phyloP scores from a whole-genome alignment of 1,140 invertebrate species.

The Pseudachorutes palmiensis region DNA sequence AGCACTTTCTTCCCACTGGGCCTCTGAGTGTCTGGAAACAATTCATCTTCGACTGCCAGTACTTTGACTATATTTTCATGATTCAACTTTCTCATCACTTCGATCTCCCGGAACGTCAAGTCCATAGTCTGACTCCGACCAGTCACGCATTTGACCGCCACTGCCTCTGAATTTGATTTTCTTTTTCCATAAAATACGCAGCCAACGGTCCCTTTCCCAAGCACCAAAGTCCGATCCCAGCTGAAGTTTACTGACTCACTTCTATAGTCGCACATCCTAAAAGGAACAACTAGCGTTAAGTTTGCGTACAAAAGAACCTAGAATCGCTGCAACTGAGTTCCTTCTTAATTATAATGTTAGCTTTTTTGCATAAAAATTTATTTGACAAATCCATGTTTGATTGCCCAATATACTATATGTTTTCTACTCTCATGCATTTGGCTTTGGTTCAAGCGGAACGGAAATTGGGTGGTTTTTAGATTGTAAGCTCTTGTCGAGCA shows the following conservation, averaged over 20 bases:
- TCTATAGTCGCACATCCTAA: background rate
- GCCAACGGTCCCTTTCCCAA: slow-evolving; percentile 23
- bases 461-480: too few species aligned
- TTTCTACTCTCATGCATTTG: too few species aligned
- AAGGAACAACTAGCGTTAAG: too few species aligned
- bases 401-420: too few species aligned
- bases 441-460: too few species aligned
- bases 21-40: slow-evolving; percentile 8
- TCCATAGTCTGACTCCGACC: background rate
- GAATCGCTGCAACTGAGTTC: too few species aligned
- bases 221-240: slow-evolving; percentile 19
- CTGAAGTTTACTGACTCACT: slow-evolving; percentile 20
- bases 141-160: slow-evolving; percentile 20
- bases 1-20: slow-evolving; percentile 82
- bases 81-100: slow-evolving; percentile 78
- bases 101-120: slow-evolving; percentile 88
- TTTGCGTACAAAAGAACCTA: too few species aligned
- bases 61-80: slow-evolving; percentile 94
- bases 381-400: too few species aligned
- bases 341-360: too few species aligned
- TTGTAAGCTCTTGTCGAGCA: slow-evolving; percentile 28
- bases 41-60: slow-evolving; percentile 86
- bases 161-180: slow-evolving; percentile 14
- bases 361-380: too few species aligned
- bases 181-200: slow-evolving; percentile 21